Conservation (phyloP, 1,140 invertebrate genomes). For the Meloidogyne chitwoodi region DNA sequence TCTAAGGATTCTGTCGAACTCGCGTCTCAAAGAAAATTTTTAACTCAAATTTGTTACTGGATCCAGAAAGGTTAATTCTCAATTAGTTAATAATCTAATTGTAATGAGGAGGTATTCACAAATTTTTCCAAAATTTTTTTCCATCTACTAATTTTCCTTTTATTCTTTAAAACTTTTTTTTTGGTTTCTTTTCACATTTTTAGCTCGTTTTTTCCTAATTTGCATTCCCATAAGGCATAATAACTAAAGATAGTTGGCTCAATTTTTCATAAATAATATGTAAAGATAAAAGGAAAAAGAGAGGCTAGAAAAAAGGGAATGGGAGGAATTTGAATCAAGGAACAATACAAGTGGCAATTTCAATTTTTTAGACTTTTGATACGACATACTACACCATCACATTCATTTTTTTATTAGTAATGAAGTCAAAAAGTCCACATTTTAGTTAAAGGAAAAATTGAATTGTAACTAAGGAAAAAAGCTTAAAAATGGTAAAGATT, state of each 20-base stretch:
- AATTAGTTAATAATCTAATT: background rate
- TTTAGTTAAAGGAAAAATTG: too few species aligned
- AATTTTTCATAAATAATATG: background rate
- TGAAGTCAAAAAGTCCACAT: too few species aligned
- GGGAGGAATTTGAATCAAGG: too few species aligned
- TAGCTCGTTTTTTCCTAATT: background rate
- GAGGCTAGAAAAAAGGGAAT: background rate
- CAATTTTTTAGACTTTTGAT: too few species aligned
- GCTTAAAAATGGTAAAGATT: too few species aligned
- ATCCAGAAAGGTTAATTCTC: background rate
- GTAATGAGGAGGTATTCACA: background rate
- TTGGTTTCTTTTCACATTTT: background rate
- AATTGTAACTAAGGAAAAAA: too few species aligned
- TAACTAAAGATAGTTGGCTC: background rate
- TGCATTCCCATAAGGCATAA: background rate
- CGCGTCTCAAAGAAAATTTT: too few species aligned
- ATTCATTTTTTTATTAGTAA: too few species aligned
- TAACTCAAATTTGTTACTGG: too few species aligned
- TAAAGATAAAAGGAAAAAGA: background rate
- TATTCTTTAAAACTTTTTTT: background rate
- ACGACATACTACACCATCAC: too few species aligned
- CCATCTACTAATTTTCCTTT: background rate
- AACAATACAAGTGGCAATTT: too few species aligned
- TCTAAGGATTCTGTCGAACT: too few species aligned
- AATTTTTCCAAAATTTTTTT: background rate